phyloP scores from a whole-genome alignment of 2,113 vertebrate genomes.

The Tyto alba region DNA sequence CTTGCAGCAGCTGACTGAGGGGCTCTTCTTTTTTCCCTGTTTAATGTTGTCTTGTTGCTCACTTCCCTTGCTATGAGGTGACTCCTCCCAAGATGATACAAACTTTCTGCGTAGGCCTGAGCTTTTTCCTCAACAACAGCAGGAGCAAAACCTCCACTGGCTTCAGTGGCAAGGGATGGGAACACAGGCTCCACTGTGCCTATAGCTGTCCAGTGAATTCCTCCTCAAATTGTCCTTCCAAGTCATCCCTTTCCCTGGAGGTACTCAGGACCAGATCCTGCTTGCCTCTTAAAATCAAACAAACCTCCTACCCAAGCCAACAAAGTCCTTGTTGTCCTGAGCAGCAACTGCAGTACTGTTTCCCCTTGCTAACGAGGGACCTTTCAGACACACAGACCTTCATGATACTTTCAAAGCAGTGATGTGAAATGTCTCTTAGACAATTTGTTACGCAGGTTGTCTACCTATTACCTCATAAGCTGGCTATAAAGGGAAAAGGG shows the following conservation, averaged over 20 bases:
- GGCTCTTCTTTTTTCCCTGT: background rate
- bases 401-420: background rate
- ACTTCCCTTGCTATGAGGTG: background rate
- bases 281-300: background rate
- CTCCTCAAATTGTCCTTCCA: background rate
- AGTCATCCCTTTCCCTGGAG: background rate
- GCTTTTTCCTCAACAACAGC: background rate
- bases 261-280: background rate
- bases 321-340: background rate
- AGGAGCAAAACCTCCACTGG: background rate
- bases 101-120: background rate
- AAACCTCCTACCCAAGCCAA: background rate
- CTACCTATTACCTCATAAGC: background rate
- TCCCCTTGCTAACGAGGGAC: fast-evolving
- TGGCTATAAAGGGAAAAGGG: background rate
- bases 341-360: background rate
- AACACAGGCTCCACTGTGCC: background rate
- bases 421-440: background rate
- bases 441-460: background rate
- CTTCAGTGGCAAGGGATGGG: background rate
- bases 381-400: background rate
- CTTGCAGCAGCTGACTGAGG: background rate
- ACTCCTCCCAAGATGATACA: background rate
- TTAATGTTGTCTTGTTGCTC: background rate
- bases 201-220: background rate